Base-by-base conservation (phyloP, 2,888 invertebrate genomes). In the Elysia crispata region DNA sequence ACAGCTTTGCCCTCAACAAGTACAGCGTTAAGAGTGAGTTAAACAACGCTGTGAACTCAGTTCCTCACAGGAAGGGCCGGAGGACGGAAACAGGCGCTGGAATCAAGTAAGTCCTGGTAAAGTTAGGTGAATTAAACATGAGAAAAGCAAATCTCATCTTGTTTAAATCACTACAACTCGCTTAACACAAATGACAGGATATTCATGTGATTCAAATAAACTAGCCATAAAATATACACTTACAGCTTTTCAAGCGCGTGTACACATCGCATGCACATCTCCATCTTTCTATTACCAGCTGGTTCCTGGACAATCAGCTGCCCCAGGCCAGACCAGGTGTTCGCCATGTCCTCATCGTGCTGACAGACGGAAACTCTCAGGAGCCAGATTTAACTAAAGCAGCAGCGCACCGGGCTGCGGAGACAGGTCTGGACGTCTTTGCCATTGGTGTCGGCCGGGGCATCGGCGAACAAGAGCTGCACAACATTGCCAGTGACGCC, bases 281-380 rank as follows among this genome's bases (percentile, higher is more conserved):
- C 11, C 41, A 6, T 41, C 41, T 41, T 11, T 41, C 41, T 11
- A 41, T 41, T 11, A 6, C 41, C 41, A 41, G 41, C 11, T 41
- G 41, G 41, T 41, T 6, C 41, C 74, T 82, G 30, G 33, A 74
- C 15, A 64, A 73, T 0, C 79, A 82, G 15, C 60, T 76, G 49
- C 76, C 78, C 1, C 28, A 81, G 5, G 81, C 81, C 23, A 57
- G 83, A 28, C 18, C n/a, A 18, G 76, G 54, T 15, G 77, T 83
- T 0, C 33, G 77, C 8, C 67, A 41, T 6, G 78, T 80, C 18
- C 60, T 72, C 50, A 75, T 83, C 20, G 81, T 83, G 13, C 76
- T 83, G 31, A 83, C 83, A 11, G 83, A 83, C 82, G 83, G 83
- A 0, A 82, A 83, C 70, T 83, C 83, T 15, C 83, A 83, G 66